Conservation (phyloP, 1,140 invertebrate species). For the Eueides isabella region DNA sequence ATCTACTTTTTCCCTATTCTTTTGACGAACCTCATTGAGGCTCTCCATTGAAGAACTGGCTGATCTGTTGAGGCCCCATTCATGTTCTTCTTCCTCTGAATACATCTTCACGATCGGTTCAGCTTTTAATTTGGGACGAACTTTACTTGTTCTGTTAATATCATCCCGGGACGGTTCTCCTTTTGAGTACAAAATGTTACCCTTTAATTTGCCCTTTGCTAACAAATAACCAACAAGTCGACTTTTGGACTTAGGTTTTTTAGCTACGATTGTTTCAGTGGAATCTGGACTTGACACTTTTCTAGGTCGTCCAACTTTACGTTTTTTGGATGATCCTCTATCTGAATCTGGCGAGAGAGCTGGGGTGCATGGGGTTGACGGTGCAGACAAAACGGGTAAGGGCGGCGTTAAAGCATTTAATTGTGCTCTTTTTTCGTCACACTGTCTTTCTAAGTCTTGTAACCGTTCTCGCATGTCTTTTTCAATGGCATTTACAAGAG, state of each 20-base stretch:
- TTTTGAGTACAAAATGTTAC: slow-evolving; percentile 78
- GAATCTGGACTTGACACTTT: slow-evolving; percentile 86
- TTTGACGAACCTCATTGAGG: slow-evolving; percentile 76
- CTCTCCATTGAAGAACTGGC: slow-evolving; percentile 81
- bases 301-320: slow-evolving; percentile 91
- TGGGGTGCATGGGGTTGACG: slow-evolving; percentile 64
- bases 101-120: slow-evolving; percentile 85
- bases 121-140: slow-evolving; percentile 87
- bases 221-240: slow-evolving; percentile 85
- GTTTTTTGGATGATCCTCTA: slow-evolving; percentile 87
- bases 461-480: slow-evolving; percentile 90
- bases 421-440: slow-evolving; percentile 92
- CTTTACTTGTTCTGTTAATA: slow-evolving; percentile 80
- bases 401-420: slow-evolving; percentile 86
- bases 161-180: slow-evolving; percentile 81
- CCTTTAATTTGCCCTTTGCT: slow-evolving; percentile 85
- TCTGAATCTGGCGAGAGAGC: slow-evolving; percentile 73
- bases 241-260: slow-evolving; percentile 87
- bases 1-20: slow-evolving; percentile 79
- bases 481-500: slow-evolving; percentile 88
- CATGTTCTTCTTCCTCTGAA: slow-evolving; percentile 82
- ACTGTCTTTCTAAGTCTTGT: slow-evolving; percentile 91
- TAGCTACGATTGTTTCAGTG: slow-evolving; percentile 91
- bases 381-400: slow-evolving; percentile 53
- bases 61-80: slow-evolving; percentile 72